Conservation (phyloP, 2,113 vertebrate genomes). For the Chionomys nivalis region DNA sequence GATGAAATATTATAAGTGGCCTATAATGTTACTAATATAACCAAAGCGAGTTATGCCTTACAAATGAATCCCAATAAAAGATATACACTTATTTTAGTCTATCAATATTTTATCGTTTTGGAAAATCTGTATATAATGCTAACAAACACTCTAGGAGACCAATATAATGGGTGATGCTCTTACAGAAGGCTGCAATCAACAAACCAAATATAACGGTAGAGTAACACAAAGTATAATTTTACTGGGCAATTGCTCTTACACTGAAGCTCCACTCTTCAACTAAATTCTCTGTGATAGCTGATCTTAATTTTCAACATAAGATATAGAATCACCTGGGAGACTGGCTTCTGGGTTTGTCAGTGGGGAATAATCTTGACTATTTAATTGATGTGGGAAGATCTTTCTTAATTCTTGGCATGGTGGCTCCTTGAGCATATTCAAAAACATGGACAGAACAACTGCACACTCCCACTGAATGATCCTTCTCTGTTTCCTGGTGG, state of each 20-base stretch:
- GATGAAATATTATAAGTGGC: neutral
- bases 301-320: neutral
- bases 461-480: no score
- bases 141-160: neutral
- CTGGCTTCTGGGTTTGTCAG: neutral
- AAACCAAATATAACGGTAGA: neutral
- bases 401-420: no score
- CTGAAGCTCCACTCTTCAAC: neutral
- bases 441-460: neutral
- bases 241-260: neutral
- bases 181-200: no score
- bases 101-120: neutral
- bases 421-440: neutral
- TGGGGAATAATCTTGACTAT: neutral
- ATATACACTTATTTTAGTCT: neutral
- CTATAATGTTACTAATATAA: neutral
- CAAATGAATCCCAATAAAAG: neutral
- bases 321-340: neutral
- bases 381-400: neutral
- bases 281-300: neutral
- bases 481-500: neutral
- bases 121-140: neutral
- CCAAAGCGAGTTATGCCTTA: no score
- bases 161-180: neutral
- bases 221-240: neutral